A percentile compares a stretch with the other conserved stretches of the same genome.
Evolutionary conservation across 2,888 invertebrate genomes (phyloP).

Genomic region (Melanostoma scalare): DNA sequence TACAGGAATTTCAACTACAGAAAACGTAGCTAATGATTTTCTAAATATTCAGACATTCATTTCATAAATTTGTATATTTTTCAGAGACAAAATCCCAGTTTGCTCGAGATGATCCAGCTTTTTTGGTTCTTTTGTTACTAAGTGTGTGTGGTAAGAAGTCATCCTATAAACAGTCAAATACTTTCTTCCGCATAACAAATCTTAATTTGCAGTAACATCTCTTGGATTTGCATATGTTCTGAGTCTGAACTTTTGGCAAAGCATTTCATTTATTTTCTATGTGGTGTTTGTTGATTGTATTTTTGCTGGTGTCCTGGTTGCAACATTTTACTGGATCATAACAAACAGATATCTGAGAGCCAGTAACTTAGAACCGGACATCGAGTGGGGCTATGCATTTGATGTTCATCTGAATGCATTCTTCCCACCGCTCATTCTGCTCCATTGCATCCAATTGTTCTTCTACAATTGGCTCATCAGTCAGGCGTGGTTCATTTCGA

Average conservation of each 20-base stretch:
- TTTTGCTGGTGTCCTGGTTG: slow-evolving; percentile 91
- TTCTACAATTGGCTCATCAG: slow-evolving; percentile 92
- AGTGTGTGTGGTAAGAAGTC: slow-evolving; percentile 88
- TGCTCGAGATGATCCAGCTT: slow-evolving; percentile 99
- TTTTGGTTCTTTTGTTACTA: slow-evolving; percentile 93
- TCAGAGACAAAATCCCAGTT: slow-evolving; percentile 98
- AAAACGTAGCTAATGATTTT: slow-evolving; percentile 87
- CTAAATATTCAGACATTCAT: background rate
- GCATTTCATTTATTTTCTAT: slow-evolving; percentile 93
- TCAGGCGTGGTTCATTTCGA: slow-evolving; percentile 89
- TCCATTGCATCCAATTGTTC: slow-evolving; percentile 96
- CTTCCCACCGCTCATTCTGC: slow-evolving; percentile 96
- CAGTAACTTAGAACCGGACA: slow-evolving; percentile 82
- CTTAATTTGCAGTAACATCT: slow-evolving; percentile 89
- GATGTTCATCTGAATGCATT: slow-evolving; percentile 99
- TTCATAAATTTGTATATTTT: slow-evolving; percentile 7
- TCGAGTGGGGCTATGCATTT: slow-evolving; percentile 99
- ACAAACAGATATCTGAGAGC: slow-evolving; percentile 80
- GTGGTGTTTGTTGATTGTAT: slow-evolving; percentile 97
- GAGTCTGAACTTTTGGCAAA: slow-evolving; percentile 86
- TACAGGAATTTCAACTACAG: slow-evolving; percentile 98
- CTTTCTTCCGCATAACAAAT: background rate
- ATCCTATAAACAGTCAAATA: background rate
- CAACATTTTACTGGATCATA: slow-evolving; percentile 94
- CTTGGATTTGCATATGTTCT: slow-evolving; percentile 92